Percentiles rank a stretch among this genome's conserved stretches.
phyloP scores from a whole-genome alignment of 2,113 vertebrate genomes.

The Hypanus sabinus region DNA sequence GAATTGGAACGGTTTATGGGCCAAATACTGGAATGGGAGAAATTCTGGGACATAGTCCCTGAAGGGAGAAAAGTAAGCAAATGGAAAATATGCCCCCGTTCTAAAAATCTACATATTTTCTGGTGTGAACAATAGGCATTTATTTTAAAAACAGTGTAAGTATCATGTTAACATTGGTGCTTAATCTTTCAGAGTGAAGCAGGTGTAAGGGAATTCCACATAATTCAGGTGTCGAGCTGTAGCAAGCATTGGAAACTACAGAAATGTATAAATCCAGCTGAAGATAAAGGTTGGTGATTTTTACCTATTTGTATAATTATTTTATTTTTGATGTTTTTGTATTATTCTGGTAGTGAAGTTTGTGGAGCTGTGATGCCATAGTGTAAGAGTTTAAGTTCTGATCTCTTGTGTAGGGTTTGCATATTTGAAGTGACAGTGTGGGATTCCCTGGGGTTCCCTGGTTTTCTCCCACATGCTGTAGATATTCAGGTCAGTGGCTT shows the following conservation, averaged over 20 bases:
- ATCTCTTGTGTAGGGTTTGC: too few species aligned
- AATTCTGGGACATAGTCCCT: neutral
- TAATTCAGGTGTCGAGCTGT: constrained; percentile 89
- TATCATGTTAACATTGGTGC: neutral
- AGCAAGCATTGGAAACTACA: constrained; percentile 84
- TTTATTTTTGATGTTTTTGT: neutral
- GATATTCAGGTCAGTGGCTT: too few species aligned
- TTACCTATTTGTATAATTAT: neutral
- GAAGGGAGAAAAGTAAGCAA: neutral
- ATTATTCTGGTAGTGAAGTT: too few species aligned
- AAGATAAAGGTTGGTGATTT: constrained; percentile 73
- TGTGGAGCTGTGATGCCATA: too few species aligned
- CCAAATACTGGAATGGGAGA: neutral
- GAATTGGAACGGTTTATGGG: neutral
- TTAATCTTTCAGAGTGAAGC: constrained; percentile 74
- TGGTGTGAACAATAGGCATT: neutral
- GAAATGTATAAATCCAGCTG: constrained; percentile 76
- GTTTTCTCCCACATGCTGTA: too few species aligned
- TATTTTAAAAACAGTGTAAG: neutral
- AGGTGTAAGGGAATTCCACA: constrained; percentile 85
- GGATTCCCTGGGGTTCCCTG: too few species aligned
- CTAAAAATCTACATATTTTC: neutral
- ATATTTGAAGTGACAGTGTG: too few species aligned
- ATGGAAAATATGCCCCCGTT: neutral
- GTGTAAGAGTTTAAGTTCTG: too few species aligned